Percentiles rank a stretch among this genome's conserved stretches.
Conservation (phyloP, 1,140 invertebrate species). For the Calosoma granatense region DNA sequence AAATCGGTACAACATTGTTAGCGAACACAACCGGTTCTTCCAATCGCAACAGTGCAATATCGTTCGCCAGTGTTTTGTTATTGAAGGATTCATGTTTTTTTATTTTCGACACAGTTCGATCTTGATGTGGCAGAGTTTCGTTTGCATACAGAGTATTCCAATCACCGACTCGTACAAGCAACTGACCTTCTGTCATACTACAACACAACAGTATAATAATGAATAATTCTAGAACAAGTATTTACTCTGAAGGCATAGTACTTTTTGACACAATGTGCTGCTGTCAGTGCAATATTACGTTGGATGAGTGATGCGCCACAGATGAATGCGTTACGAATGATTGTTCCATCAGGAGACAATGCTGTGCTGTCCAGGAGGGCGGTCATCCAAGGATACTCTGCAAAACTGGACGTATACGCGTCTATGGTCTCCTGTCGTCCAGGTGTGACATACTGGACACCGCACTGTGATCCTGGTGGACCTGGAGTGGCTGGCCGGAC, state of each 20-base stretch:
- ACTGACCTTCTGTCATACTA: not conserved
- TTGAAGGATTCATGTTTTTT: not conserved
- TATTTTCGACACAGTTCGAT: constrained; percentile 32
- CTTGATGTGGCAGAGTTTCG: constrained; percentile 43
- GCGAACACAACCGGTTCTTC: constrained; percentile 39
- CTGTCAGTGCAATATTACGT: constrained; percentile 37
- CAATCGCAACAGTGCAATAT: constrained; percentile 53
- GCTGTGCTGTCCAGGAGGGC: constrained; percentile 59
- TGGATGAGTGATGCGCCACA: constrained; percentile 44
- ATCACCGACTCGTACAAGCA: constrained; percentile 42
- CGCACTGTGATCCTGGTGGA: not conserved
- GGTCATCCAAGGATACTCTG: constrained; percentile 83
- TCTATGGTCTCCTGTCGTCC: not conserved
- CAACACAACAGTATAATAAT: too few species aligned
- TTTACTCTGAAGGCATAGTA: too few species aligned
- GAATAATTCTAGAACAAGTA: too few species aligned
- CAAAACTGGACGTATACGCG: constrained; percentile 36
- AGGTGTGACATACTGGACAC: not conserved
- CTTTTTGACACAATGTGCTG: constrained; percentile 41
- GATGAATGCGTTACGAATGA: constrained; percentile 18
- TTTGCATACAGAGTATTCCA: constrained; percentile 46
- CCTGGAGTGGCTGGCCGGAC: not conserved
- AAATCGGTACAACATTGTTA: constrained; percentile 44
- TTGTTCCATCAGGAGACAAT: not conserved
- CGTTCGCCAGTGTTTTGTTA: constrained; percentile 40